Evolutionary conservation across 92 coral and sea anemone genomes (phyloP).

Genomic region (Muricea muricata): DNA sequence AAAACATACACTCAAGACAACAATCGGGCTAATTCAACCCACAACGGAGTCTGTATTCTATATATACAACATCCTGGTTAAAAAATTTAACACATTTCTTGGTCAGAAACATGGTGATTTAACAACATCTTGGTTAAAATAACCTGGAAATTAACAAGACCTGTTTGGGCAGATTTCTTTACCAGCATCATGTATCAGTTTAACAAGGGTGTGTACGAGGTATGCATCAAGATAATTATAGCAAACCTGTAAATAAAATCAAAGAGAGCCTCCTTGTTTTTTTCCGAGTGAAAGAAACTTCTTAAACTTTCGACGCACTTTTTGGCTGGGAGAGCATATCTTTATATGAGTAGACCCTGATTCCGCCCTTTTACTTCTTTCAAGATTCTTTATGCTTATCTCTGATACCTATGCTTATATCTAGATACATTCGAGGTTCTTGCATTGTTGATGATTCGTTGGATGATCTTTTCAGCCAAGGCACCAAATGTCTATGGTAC

Average conservation of each 20-base stretch:
- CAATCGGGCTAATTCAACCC: too few relatives aligned
- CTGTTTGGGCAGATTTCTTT: constrained; percentile 1
- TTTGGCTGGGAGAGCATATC: neutral
- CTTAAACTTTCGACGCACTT: constrained; percentile 21
- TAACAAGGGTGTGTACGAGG: neutral
- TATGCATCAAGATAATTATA: neutral
- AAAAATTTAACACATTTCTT: constrained; percentile 15
- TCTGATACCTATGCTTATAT: constrained; percentile 49
- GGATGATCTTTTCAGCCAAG: constrained; percentile 31
- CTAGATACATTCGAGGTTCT: constrained; percentile 30
- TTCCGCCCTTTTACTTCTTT: constrained; percentile 45
- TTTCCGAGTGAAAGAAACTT: constrained; percentile 30
- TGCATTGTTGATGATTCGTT: constrained; percentile 22
- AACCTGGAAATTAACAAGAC: constrained; percentile 18
- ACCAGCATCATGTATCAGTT: constrained; percentile 16
- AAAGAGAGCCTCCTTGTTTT: constrained; percentile 39
- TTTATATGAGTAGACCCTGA: constrained; percentile 25
- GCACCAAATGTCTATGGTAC: constrained; percentile 36
- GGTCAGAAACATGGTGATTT: constrained; percentile 24
- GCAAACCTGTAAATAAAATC: constrained; percentile 48
- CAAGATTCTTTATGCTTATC: constrained; percentile 63
- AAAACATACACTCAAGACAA: neutral
- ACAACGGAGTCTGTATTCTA: neutral
- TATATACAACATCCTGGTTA: neutral
- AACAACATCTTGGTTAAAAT: constrained; percentile 17